Evolutionary conservation across 2,888 invertebrate species (phyloP).

Genomic region (Timandra comae): DNA sequence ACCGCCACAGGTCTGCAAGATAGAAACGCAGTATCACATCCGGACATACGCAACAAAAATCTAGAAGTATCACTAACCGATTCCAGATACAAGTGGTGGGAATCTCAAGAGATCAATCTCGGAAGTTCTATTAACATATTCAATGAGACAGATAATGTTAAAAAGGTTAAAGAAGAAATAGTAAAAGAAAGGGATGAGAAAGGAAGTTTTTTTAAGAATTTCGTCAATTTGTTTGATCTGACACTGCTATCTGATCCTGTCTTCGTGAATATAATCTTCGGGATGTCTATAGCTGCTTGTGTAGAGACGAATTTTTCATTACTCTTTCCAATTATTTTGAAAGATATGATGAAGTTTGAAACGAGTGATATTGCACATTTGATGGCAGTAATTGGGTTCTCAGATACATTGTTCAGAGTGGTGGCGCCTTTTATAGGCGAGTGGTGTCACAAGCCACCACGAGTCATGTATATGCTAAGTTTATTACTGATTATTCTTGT

Average conservation of each 20-base stretch:
- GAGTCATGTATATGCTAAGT: constrained; percentile 80
- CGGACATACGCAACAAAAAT: constrained; percentile 51
- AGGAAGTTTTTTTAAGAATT: constrained; percentile 33
- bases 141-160: constrained; percentile 42
- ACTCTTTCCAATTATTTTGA: constrained; percentile 80
- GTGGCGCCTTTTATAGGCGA: constrained; percentile 81
- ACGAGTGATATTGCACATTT: constrained; percentile 77
- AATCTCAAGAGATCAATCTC: constrained; percentile 75
- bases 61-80: constrained; percentile 39
- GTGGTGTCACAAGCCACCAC: constrained; percentile 76
- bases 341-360: constrained; percentile 77
- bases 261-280: constrained; percentile 81
- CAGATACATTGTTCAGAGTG: constrained; percentile 78
- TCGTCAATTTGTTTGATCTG: constrained; percentile 79
- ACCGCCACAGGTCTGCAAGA: constrained; percentile 42
- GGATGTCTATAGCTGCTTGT: constrained; percentile 81
- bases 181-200: constrained; percentile 17
- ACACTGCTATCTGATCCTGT: constrained; percentile 80
- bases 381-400: constrained; percentile 78
- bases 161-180: constrained; percentile 32
- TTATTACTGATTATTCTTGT: constrained; percentile 76
- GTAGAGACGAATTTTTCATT: constrained; percentile 83
- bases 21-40: constrained; percentile 60
- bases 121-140: constrained; percentile 79
- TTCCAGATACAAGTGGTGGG: constrained; percentile 73